A percentile compares a stretch with the other conserved stretches of the same genome.
phyloP scores from a whole-genome alignment of 2,797 vertebrate genomes.

The Malurus leucopterus region DNA sequence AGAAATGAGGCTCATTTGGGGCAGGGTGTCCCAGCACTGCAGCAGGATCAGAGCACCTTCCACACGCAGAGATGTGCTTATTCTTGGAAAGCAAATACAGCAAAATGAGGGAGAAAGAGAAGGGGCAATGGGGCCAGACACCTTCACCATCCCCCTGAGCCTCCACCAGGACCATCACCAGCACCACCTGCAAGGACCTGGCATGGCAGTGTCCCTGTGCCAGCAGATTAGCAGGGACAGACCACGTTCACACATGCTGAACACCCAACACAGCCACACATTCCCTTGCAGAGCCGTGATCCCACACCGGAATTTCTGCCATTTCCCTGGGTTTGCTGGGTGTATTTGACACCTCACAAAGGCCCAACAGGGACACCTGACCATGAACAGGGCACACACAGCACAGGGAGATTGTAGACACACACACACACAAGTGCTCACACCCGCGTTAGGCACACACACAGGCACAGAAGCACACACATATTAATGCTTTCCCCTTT shows the following conservation, averaged over 20 bases:
- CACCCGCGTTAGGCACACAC: background rate
- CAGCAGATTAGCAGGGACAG: rapidly evolving
- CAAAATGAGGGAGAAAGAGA: background rate
- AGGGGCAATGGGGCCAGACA: rapidly evolving
- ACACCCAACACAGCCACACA: rapidly evolving
- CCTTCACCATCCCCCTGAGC: rapidly evolving
- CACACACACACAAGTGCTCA: background rate
- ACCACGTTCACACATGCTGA: rapidly evolving
- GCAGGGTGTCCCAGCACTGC: background rate
- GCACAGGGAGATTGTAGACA: background rate
- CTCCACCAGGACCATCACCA: rapidly evolving
- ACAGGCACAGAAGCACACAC: background rate
- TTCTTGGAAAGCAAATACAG: background rate
- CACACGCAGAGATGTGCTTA: rapidly evolving
- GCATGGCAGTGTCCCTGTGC: background rate
- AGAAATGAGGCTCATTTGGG: background rate
- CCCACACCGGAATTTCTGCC: rapidly evolving
- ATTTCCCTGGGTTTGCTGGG: rapidly evolving
- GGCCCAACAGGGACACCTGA: rapidly evolving
- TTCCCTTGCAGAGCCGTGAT: rapidly evolving
- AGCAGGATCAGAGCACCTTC: background rate
- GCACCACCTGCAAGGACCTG: background rate
- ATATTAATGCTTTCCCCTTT: background rate
- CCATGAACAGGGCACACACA: rapidly evolving
- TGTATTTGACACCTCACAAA: background rate